phyloP scores from a whole-genome alignment of 2,888 invertebrate genomes.

The Andrena praecox region DNA sequence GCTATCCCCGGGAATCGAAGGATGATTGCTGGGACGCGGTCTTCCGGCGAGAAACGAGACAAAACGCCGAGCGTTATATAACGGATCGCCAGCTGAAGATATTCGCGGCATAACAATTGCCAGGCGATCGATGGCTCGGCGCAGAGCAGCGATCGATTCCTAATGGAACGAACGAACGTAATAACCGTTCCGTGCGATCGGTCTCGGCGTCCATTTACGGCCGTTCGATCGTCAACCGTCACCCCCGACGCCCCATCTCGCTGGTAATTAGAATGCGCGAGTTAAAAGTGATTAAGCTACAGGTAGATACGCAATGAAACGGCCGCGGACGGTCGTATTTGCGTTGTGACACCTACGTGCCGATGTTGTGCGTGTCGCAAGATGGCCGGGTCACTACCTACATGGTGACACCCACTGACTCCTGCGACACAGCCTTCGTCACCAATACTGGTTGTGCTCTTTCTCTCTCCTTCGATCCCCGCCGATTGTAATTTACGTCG shows the following conservation, averaged over 20 bases:
- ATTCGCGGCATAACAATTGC: slow-evolving; percentile 61
- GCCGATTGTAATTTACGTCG: slow-evolving; percentile 58
- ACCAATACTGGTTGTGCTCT: slow-evolving; percentile 33
- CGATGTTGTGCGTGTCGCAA: slow-evolving; percentile 74
- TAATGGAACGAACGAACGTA: slow-evolving; percentile 56
- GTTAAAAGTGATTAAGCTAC: slow-evolving; percentile 64
- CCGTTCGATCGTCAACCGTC: slow-evolving; percentile 46
- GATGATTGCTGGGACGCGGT: slow-evolving; percentile 8
- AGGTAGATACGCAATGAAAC: slow-evolving; percentile 40
- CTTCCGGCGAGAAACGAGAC: slow-evolving; percentile 4
- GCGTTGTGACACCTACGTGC: slow-evolving; percentile 65
- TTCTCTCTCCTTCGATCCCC: slow-evolving; percentile 1
- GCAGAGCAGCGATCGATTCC: slow-evolving; percentile 12
- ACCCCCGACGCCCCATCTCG: slow-evolving; percentile 58
- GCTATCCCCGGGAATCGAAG: slow-evolving; percentile 1
- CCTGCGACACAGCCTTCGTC: slow-evolving; percentile 53
- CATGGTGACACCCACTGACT: slow-evolving; percentile 75
- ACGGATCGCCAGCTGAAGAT: slow-evolving; percentile 41
- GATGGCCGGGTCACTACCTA: slow-evolving; percentile 79
- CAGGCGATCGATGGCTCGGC: slow-evolving; percentile 32
- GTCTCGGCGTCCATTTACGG: slow-evolving; percentile 68
- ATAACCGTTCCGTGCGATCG: slow-evolving; percentile 62
- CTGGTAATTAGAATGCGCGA: slow-evolving; percentile 53
- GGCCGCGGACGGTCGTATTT: slow-evolving; percentile 39
- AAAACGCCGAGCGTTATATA: slow-evolving; percentile 48